Evolutionary conservation across 2,113 vertebrate species (phyloP).

Genomic region (Stomatorhinus ivindoensis): DNA sequence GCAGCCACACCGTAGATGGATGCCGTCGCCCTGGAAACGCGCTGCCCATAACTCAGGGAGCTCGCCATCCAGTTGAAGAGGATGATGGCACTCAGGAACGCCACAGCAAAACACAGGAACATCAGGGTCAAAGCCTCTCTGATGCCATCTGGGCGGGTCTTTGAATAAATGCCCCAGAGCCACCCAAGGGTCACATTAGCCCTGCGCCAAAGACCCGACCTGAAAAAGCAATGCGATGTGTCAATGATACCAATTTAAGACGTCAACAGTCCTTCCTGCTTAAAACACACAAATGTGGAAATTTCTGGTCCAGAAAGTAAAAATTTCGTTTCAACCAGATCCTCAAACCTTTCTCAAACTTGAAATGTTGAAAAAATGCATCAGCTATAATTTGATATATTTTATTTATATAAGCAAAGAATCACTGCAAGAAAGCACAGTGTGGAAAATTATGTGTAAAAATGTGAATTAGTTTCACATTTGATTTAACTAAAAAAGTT

Average conservation of each 20-base stretch:
- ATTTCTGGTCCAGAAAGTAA: no score
- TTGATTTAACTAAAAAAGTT: not conserved
- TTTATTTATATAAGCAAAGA: not conserved
- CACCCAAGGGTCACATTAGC: conserved; percentile 32
- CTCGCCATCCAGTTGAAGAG: conserved; percentile 71
- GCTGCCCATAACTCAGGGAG: conserved; percentile 56
- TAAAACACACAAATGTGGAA: not conserved
- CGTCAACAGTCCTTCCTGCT: not conserved
- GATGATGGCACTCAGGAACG: conserved; percentile 50
- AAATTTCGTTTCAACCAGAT: not conserved
- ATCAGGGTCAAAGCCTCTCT: conserved; percentile 63
- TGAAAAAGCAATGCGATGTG: conserved; percentile 15
- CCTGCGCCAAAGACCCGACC: conserved; percentile 20
- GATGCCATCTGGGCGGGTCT: conserved; percentile 52
- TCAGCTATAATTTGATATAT: not conserved
- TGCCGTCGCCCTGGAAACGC: conserved; percentile 28
- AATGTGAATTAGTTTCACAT: no score
- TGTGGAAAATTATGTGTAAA: not conserved
- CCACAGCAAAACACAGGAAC: conserved; percentile 58
- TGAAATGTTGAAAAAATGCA: not conserved
- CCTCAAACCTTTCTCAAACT: not conserved
- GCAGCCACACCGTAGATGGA: conserved; percentile 52
- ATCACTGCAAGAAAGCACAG: not conserved
- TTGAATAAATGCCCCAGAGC: conserved; percentile 70
- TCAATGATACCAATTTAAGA: not conserved